Evolutionary conservation across 2,113 vertebrate genomes (phyloP).

Genomic region (Dromaius novaehollandiae): DNA sequence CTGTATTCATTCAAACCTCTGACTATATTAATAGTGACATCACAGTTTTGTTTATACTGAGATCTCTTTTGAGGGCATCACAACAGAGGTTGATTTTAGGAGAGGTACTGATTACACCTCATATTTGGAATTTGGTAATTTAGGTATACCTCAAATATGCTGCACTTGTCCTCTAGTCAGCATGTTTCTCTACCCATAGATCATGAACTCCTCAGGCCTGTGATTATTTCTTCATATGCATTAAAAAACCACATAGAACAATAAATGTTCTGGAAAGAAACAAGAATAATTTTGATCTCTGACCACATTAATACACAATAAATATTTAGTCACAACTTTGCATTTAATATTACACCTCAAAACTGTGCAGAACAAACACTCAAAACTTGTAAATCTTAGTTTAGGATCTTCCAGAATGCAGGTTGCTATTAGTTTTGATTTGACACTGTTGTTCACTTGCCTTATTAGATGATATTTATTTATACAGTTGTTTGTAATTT

Average conservation of each 20-base stretch:
- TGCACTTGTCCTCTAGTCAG: constrained; percentile 38
- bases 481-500: not conserved
- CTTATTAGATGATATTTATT: not conserved
- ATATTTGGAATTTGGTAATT: constrained; percentile 39
- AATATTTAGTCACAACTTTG: constrained; percentile 23
- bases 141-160: constrained; percentile 41
- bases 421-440: not conserved
- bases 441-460: not conserved
- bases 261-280: constrained; percentile 5
- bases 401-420: not conserved
- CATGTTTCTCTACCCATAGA: constrained; percentile 18
- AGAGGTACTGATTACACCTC: constrained; percentile 37
- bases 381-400: not conserved
- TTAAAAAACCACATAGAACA: constrained; percentile 16
- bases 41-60: constrained; percentile 30
- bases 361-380: not conserved
- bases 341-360: not conserved
- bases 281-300: constrained; percentile 25
- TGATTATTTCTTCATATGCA: constrained; percentile 37
- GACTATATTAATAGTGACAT: constrained; percentile 44
- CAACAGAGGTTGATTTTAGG: constrained; percentile 29
- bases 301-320: constrained; percentile 5
- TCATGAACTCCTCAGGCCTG: constrained; percentile 8
- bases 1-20: not conserved
- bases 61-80: constrained; percentile 40